phyloP scores from a whole-genome alignment of 2,797 vertebrate species.

The Rhadinocentrus ornatus region DNA sequence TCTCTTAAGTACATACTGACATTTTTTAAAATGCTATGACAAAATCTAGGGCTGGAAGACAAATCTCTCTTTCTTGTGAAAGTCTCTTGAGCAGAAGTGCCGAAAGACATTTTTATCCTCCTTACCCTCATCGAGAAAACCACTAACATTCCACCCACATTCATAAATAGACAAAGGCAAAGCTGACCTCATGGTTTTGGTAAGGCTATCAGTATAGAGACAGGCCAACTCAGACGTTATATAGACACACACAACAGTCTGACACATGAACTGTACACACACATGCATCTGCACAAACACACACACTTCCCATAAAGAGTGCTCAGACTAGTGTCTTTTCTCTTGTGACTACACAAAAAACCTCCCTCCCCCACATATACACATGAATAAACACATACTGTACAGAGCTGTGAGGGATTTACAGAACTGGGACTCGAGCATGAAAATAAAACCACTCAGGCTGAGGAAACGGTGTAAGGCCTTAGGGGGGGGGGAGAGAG shows the following conservation, averaged over 20 bases:
- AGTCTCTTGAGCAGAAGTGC: slow-evolving; percentile 18
- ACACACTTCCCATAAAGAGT: slow-evolving; percentile 56
- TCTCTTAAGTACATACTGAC: neutral
- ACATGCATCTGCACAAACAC: slow-evolving; percentile 15
- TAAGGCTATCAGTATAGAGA: slow-evolving; percentile 58
- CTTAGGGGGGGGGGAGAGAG: slow-evolving; percentile 8
- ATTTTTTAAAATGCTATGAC: too few species aligned
- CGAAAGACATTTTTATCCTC: slow-evolving; percentile 16
- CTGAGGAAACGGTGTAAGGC: slow-evolving; percentile 69
- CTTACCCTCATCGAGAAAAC: slow-evolving; percentile 34
- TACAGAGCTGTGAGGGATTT: slow-evolving; percentile 65
- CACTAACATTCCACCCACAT: slow-evolving; percentile 44
- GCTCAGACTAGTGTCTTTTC: slow-evolving; percentile 29
- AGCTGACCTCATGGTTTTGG: slow-evolving; percentile 44
- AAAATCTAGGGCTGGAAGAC: neutral
- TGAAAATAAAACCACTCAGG: slow-evolving; percentile 76
- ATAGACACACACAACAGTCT: slow-evolving; percentile 26
- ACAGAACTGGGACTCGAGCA: slow-evolving; percentile 56
- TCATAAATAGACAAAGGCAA: slow-evolving; percentile 51
- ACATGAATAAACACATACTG: slow-evolving; percentile 35
- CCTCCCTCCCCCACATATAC: slow-evolving; percentile 66
- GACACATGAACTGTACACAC: slow-evolving; percentile 26
- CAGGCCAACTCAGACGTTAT: slow-evolving; percentile 47
- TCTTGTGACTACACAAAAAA: slow-evolving; percentile 53
- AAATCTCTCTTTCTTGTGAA: neutral